A percentile compares a stretch with the other conserved stretches of the same genome.
These are phyloP conservation scores for Phaedon cochleariae DNA, from an alignment of 2,888 invertebrate genomes.

Conservation along the genomic window DNA sequence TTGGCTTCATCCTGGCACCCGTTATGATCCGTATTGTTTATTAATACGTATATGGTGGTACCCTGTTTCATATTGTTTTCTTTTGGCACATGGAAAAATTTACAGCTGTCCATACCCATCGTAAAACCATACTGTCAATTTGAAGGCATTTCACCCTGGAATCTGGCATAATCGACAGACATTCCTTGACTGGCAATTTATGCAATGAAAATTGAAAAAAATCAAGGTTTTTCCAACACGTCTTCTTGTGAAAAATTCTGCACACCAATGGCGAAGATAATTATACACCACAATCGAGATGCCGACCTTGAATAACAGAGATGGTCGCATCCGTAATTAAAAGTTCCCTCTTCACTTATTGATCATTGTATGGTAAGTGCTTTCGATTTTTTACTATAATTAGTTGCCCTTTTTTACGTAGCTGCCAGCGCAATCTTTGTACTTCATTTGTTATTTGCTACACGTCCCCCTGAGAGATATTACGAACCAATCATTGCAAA, in stretches of 20 bases:
- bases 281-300: slow-evolving; percentile 11
- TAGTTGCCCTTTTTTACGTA: slow-evolving; percentile 18
- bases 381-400: slow-evolving; percentile 25
- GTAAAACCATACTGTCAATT: too few relatives aligned
- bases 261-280: neutral
- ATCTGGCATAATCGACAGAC: too few relatives aligned
- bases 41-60: too few relatives aligned
- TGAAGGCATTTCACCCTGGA: too few relatives aligned
- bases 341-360: slow-evolving; percentile 34
- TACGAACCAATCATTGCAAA: slow-evolving; percentile 18
- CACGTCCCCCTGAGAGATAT: slow-evolving; percentile 13
- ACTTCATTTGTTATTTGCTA: slow-evolving; percentile 23
- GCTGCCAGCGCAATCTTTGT: slow-evolving; percentile 19
- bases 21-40: too few relatives aligned
- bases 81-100: too few relatives aligned
- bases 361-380: slow-evolving; percentile 32
- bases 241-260: neutral
- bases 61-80: too few relatives aligned
- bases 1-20: too few relatives aligned
- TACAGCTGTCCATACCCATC: too few relatives aligned
- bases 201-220: neutral
- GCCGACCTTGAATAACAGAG: slow-evolving; percentile 22
- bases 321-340: slow-evolving; percentile 27
- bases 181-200: too few relatives aligned
- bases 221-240: neutral